Evolutionary conservation across 2,113 vertebrate genomes (phyloP).

Genomic region (Microcebus ravelobensis): DNA sequence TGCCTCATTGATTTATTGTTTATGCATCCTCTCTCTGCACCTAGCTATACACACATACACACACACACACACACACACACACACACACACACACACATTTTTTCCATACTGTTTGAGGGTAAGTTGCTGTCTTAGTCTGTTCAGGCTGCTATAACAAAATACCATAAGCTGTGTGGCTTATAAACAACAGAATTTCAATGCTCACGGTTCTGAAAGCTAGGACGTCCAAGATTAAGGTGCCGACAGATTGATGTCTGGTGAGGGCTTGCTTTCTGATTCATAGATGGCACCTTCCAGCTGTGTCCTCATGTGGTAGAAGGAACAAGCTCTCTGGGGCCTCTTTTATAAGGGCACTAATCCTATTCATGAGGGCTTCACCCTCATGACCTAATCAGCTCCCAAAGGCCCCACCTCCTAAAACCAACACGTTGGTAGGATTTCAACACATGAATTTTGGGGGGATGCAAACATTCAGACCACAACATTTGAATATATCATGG

Average conservation of each 20-base stretch:
- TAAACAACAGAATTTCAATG: neutral
- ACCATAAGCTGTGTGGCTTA: neutral
- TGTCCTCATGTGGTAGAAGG: neutral
- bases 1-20: neutral
- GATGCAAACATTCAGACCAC: neutral
- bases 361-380: neutral
- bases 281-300: neutral
- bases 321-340: neutral
- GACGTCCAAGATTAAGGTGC: neutral
- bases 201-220: neutral
- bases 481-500: neutral
- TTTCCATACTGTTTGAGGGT: neutral
- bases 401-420: neutral
- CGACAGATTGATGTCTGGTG: neutral
- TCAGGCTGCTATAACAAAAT: neutral
- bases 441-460: neutral
- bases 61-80: neutral
- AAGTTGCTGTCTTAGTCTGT: neutral
- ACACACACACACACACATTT: neutral
- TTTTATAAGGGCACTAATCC: neutral
- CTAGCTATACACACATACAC: neutral
- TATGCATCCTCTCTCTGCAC: neutral
- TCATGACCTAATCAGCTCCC: neutral
- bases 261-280: neutral
- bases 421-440: neutral